Evolutionary conservation across 2,888 invertebrate genomes (phyloP).

Genomic region (Enchytraeus crypticus): DNA sequence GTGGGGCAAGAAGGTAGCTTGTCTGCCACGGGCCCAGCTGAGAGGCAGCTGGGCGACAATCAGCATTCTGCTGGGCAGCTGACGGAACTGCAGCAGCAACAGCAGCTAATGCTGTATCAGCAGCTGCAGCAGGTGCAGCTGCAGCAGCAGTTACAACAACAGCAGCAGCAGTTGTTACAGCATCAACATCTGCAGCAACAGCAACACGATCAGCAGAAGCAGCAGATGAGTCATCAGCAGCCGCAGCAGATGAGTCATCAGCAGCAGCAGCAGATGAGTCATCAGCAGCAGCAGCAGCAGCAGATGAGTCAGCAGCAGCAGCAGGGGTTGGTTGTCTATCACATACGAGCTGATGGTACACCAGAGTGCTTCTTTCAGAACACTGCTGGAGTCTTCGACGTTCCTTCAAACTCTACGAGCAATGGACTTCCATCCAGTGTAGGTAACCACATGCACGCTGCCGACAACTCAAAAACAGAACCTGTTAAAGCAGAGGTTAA

Average conservation of each 20-base stretch:
- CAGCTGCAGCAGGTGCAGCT: background rate
- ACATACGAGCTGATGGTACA: background rate
- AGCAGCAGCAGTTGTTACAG: conserved; percentile 1
- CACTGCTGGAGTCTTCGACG: background rate
- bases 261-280: background rate
- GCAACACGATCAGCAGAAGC: background rate
- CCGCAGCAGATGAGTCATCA: background rate
- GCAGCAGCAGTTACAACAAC: background rate
- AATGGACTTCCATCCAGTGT: background rate
- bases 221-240: background rate
- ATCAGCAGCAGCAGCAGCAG: background rate
- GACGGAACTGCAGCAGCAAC: background rate
- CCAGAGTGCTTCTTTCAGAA: background rate
- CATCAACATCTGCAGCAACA: background rate
- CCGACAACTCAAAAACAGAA: too few species aligned
- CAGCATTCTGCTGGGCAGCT: background rate
- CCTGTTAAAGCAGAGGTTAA: too few species aligned
- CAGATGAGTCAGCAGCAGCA: conserved; percentile 7
- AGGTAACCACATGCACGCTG: background rate
- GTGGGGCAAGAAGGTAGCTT: background rate
- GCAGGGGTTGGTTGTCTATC: background rate
- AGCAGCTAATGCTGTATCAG: conserved; percentile 3
- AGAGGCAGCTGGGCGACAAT: background rate
- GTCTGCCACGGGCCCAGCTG: background rate
- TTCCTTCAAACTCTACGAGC: background rate